Base-by-base conservation (phyloP, 2,888 invertebrate species). In the Agriopis leucophaearia region DNA sequence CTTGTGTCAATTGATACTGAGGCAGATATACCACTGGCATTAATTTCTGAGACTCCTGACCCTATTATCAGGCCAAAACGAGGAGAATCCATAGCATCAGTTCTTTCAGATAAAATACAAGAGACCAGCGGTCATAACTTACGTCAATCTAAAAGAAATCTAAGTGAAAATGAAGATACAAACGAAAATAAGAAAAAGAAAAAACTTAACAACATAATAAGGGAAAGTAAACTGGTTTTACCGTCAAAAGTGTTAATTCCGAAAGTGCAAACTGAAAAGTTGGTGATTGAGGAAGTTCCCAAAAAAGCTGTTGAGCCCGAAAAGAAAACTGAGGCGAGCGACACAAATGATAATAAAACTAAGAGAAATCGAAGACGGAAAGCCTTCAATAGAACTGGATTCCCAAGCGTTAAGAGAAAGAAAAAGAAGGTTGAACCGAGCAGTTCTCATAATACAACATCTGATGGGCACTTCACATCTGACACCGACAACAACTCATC, bases 371-470 rank as follows among this genome's bases (percentile, higher is more conserved):
- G 95, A 78, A 95, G 97, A 76, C 95, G 97, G 48, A 96, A 97
- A 84, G 96, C 97, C 18, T 96, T 97, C 50, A 98, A 98, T 83
- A 94, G 97, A 77, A 98, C 98, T 16, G 98, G 98, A 5, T 98
- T 98, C 85, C 98, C 98, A 0, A 97, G 96, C 27, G 92, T 97
- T 15, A 97, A 97, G 81, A 96, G 96, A 83, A 98, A 97, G 88
- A 98, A 97, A 84, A 96, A 97, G 84, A 97, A 96, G 79, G 74
- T 89, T 58, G 92, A 92, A 70, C 75, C 80, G 63, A 83, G 69
- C 59, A 81, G 70, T 55, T 78, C 74, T 70, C 78, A 81, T 76
- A 85, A 82, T 63, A 68, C 81, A 52, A 78, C 82, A 42, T 90
- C 90, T 7, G 92, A 91, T 50, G 88, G 84, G 75, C 87, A 90